Conservation (phyloP, 2,888 invertebrate genomes). For the Drosophila buzzatii region DNA sequence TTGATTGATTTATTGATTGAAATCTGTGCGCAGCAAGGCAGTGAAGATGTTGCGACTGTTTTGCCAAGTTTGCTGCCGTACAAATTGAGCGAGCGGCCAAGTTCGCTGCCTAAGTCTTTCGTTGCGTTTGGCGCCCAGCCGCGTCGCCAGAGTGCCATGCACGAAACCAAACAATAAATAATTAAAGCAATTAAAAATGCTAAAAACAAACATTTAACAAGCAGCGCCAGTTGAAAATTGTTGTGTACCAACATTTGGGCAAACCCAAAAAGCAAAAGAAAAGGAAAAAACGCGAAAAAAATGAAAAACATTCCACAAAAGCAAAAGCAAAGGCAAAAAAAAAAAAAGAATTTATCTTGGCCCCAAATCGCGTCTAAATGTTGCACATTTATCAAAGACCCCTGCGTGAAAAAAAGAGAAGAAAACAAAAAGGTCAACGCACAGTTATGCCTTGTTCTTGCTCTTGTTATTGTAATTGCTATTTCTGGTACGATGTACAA, state of each 20-base stretch:
- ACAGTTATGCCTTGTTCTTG: constrained; percentile 73
- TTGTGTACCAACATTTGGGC: constrained; percentile 63
- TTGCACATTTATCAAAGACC: constrained; percentile 79
- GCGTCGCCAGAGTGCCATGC: constrained; percentile 48
- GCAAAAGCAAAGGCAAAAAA: constrained; percentile 3
- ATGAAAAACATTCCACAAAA: constrained; percentile 14
- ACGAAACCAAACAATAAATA: constrained; percentile 81
- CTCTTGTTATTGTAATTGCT: constrained; percentile 60
- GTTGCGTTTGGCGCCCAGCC: constrained; percentile 69
- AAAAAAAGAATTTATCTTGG: constrained; percentile 61
- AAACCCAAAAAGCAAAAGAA: constrained; percentile 34
- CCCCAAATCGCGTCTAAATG: constrained; percentile 80
- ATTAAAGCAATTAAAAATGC: constrained; percentile 81
- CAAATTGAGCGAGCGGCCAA: constrained; percentile 65
- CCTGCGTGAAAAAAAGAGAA: constrained; percentile 42
- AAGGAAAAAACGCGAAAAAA: not conserved
- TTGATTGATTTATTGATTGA: constrained; percentile 80
- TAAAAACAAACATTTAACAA: constrained; percentile 82
- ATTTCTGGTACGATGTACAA: constrained; percentile 56
- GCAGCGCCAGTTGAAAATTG: constrained; percentile 70
- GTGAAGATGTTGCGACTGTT: constrained; percentile 59
- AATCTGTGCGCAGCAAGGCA: constrained; percentile 69
- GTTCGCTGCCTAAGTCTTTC: constrained; percentile 76
- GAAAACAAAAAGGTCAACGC: constrained; percentile 70
- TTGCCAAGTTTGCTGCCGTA: constrained; percentile 58